These are phyloP conservation scores for Porites cylindrica DNA, from an alignment of 92 coral and sea anemone species.

Conservation along the genomic window DNA sequence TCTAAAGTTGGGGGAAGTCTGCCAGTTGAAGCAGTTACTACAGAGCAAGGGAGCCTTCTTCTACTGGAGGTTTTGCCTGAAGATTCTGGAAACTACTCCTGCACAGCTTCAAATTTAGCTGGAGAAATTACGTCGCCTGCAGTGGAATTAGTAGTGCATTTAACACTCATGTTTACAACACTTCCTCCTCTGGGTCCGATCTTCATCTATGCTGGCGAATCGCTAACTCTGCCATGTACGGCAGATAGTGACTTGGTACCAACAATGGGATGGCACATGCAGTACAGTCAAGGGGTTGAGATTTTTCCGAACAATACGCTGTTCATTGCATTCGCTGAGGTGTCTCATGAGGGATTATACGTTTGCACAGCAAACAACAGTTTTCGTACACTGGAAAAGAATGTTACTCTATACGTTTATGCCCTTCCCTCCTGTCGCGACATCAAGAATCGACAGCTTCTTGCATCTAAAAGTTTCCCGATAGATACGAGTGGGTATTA, in stretches of 20 bases:
- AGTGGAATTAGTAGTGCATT: slow-evolving; percentile 1
- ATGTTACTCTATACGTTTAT: not conserved
- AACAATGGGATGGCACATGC: not conserved
- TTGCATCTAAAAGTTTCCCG: not conserved
- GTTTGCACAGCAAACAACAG: slow-evolving; percentile 1
- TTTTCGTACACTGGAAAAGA: not conserved
- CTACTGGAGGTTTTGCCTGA: not conserved
- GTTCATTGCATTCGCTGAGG: not conserved
- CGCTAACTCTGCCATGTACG: slow-evolving; percentile 7
- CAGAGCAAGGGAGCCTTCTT: not conserved
- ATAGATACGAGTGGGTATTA: slow-evolving; percentile 20
- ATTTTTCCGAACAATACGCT: not conserved
- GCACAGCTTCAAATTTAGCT: not conserved
- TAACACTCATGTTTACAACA: not conserved
- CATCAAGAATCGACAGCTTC: slow-evolving; percentile 4
- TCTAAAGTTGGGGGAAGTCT: slow-evolving; percentile 8
- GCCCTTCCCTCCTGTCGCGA: not conserved
- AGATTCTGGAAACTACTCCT: slow-evolving; percentile 26
- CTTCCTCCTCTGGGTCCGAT: not conserved
- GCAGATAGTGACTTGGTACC: slow-evolving; percentile 20
- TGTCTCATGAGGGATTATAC: slow-evolving; percentile 12
- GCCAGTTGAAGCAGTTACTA: not conserved
- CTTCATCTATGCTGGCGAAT: slow-evolving; percentile 2
- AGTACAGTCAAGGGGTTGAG: not conserved
- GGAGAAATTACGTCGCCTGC: not conserved